A percentile compares a stretch with the other conserved stretches of the same genome.
phyloP scores from a whole-genome alignment of 2,797 vertebrate genomes.

The Anomalospiza imberbis region DNA sequence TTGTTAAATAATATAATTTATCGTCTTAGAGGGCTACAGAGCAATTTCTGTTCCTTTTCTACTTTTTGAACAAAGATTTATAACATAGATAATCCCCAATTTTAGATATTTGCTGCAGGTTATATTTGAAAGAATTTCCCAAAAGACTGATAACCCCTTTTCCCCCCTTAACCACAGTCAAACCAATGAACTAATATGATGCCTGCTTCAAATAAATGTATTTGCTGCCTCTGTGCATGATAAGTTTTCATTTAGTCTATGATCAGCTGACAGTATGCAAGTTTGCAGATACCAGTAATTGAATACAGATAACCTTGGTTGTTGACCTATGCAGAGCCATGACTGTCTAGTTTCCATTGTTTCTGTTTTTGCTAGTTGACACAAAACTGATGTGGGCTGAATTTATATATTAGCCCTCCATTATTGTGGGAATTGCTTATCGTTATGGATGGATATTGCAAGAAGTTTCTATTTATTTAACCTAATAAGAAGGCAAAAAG shows the following conservation, averaged over 20 bases:
- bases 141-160: constrained; percentile 62
- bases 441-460: constrained; percentile 56
- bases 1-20: constrained; percentile 96
- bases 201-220: constrained; percentile 74
- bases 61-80: constrained; percentile 73
- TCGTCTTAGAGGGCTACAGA: constrained; percentile 85
- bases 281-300: constrained; percentile 80
- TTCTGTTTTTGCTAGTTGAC: constrained; percentile 74
- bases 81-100: constrained; percentile 73
- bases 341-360: constrained; percentile 74
- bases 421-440: constrained; percentile 75
- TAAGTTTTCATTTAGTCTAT: constrained; percentile 75
- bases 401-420: constrained; percentile 73
- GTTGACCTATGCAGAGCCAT: constrained; percentile 75
- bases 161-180: constrained; percentile 56
- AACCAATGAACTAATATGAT: constrained; percentile 70
- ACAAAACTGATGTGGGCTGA: constrained; percentile 68
- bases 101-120: constrained; percentile 71
- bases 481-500: constrained; percentile 65
- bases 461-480: constrained; percentile 74
- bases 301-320: constrained; percentile 80
- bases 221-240: constrained; percentile 75
- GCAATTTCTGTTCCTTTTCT: constrained; percentile 75
- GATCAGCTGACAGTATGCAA: constrained; percentile 79
- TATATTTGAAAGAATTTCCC: constrained; percentile 60